These are phyloP conservation scores for Anarsia innoxiella DNA, from an alignment of 2,888 invertebrate species.

Conservation along the genomic window DNA sequence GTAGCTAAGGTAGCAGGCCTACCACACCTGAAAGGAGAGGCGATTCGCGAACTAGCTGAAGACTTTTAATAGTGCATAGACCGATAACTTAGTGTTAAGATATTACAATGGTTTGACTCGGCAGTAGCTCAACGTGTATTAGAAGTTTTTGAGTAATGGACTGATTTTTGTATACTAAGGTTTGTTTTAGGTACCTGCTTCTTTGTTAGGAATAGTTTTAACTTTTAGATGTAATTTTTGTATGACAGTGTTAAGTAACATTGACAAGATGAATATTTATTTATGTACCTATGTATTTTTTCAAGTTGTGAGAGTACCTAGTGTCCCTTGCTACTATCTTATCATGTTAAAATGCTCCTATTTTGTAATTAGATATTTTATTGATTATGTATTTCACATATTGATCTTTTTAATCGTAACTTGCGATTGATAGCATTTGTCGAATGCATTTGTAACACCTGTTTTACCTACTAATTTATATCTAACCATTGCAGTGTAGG, in stretches of 20 bases:
- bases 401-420: too few species aligned
- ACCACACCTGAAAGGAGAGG: slow-evolving; percentile 74
- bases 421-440: too few species aligned
- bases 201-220: slow-evolving; percentile 41
- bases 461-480: too few species aligned
- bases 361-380: too few species aligned
- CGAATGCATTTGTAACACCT: too few species aligned
- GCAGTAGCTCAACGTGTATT: neutral
- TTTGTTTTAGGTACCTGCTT: slow-evolving; percentile 49
- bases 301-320: too few species aligned
- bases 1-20: slow-evolving; percentile 79
- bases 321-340: slow-evolving; percentile 13
- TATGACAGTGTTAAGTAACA: slow-evolving; percentile 28
- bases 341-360: neutral
- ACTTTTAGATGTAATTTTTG: slow-evolving; percentile 43
- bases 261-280: slow-evolving; percentile 10
- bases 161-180: slow-evolving; percentile 40
- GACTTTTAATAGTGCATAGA: neutral
- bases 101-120: slow-evolving; percentile 4
- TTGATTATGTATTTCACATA: too few species aligned
- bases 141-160: slow-evolving; percentile 18
- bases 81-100: neutral
- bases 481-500: too few species aligned
- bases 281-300: too few species aligned
- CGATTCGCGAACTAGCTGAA: slow-evolving; percentile 41